Conservation (phyloP, 2,113 vertebrate species). For the Falco punctatus region DNA sequence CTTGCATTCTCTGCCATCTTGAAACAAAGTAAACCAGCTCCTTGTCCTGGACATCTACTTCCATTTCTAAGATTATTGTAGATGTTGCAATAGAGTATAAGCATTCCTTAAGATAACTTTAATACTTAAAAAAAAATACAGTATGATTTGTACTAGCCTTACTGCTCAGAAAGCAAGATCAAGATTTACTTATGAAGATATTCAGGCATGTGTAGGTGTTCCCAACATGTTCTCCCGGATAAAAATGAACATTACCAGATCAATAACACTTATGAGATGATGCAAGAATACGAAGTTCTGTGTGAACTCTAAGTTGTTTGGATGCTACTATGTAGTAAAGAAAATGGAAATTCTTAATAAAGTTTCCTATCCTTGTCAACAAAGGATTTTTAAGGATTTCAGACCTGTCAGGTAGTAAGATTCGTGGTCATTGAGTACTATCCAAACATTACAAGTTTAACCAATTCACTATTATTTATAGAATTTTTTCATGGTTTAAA, state of each 20-base stretch:
- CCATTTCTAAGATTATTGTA: not conserved
- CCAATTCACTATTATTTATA: not conserved
- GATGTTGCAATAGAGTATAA: not conserved
- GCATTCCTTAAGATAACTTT: not conserved
- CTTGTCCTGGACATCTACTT: not conserved
- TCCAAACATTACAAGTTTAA: not conserved
- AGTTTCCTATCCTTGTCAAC: not conserved
- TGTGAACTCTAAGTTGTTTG: not conserved
- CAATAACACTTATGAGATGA: not conserved
- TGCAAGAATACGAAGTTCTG: not conserved
- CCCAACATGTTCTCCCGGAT: not conserved
- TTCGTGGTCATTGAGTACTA: not conserved
- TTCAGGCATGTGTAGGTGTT: not conserved
- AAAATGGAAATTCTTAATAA: not conserved
- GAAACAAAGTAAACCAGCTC: not conserved
- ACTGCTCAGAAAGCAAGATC: not conserved
- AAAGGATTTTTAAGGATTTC: not conserved
- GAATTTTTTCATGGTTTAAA: not conserved
- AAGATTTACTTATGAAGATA: not conserved
- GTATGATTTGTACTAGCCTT: not conserved
- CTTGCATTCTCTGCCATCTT: not conserved
- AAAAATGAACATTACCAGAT: not conserved
- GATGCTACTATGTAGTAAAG: not conserved
- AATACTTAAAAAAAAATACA: not conserved
- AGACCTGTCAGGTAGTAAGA: not conserved